A percentile compares a stretch with the other conserved stretches of the same genome.
These are phyloP conservation scores for Pyralis farinalis DNA, from an alignment of 2,888 invertebrate species.

Conservation along the genomic window DNA sequence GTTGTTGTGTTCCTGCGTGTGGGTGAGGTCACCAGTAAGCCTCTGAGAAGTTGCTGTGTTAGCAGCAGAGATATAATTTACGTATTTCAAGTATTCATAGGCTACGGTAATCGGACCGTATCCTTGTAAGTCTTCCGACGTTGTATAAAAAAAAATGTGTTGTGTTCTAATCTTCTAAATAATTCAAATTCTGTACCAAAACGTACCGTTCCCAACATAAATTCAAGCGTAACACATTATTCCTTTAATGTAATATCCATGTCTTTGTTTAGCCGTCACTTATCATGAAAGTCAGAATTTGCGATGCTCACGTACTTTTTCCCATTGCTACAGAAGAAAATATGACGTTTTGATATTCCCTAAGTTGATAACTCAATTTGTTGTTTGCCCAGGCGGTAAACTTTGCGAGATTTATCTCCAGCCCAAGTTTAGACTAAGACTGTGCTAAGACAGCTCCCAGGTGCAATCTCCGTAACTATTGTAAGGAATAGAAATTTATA, in stretches of 20 bases:
- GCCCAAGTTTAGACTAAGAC: constrained; percentile 57
- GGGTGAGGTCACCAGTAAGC: too few species aligned
- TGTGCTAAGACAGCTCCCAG: constrained; percentile 63
- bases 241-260: background rate
- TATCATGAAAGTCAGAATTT: background rate
- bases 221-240: too few species aligned
- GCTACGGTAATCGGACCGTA: too few species aligned
- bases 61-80: too few species aligned
- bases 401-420: constrained; percentile 53
- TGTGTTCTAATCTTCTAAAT: too few species aligned
- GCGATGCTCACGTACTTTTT: constrained; percentile 12
- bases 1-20: too few species aligned
- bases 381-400: constrained; percentile 42
- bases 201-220: too few species aligned
- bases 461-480: constrained; percentile 71
- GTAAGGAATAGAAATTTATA: constrained; percentile 70
- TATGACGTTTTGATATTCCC: constrained; percentile 34
- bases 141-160: too few species aligned
- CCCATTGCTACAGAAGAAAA: constrained; percentile 32
- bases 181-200: too few species aligned
- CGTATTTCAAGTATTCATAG: too few species aligned
- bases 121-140: too few species aligned
- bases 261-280: background rate
- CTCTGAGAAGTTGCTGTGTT: too few species aligned
- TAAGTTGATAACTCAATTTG: constrained; percentile 61